Percentiles rank a stretch among this genome's conserved stretches.
phyloP scores from a whole-genome alignment of 2,797 vertebrate genomes.

The Notolabrus celidotus region DNA sequence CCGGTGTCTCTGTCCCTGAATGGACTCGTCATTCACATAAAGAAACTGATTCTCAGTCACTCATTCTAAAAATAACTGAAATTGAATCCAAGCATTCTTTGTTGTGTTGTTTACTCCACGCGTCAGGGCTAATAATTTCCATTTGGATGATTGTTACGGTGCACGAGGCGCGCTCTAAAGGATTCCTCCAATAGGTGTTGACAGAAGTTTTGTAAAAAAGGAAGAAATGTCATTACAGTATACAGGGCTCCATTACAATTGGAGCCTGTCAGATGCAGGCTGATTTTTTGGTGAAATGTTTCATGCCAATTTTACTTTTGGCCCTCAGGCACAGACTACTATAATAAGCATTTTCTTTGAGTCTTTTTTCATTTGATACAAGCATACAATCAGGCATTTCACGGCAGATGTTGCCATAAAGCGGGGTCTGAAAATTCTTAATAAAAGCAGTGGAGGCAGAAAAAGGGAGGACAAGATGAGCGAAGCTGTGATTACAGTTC shows the following conservation, averaged over 20 bases:
- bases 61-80: slow-evolving; percentile 23
- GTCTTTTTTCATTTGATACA: slow-evolving; percentile 56
- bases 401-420: slow-evolving; percentile 61
- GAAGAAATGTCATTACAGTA: slow-evolving; percentile 31
- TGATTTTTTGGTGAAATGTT: slow-evolving; percentile 57
- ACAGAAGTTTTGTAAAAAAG: slow-evolving; percentile 49
- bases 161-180: slow-evolving; percentile 43
- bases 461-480: slow-evolving; percentile 56
- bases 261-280: slow-evolving; percentile 49
- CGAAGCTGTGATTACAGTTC: slow-evolving; percentile 75
- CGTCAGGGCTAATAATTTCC: slow-evolving; percentile 65
- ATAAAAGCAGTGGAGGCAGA: slow-evolving; percentile 63
- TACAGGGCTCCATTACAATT: slow-evolving; percentile 51
- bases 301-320: slow-evolving; percentile 58
- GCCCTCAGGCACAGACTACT: slow-evolving; percentile 33
- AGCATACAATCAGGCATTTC: slow-evolving; percentile 66
- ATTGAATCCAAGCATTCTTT: slow-evolving; percentile 32
- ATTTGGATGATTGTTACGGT: slow-evolving; percentile 55
- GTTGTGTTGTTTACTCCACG: slow-evolving; percentile 49
- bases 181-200: slow-evolving; percentile 30
- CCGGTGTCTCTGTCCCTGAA: slow-evolving; percentile 29
- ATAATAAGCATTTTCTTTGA: slow-evolving; percentile 66
- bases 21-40: slow-evolving; percentile 21
- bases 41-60: slow-evolving; percentile 33
- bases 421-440: slow-evolving; percentile 54